These are phyloP conservation scores for Odontamblyopus rebecca DNA, from an alignment of 2,797 vertebrate genomes.

Conservation along the genomic window DNA sequence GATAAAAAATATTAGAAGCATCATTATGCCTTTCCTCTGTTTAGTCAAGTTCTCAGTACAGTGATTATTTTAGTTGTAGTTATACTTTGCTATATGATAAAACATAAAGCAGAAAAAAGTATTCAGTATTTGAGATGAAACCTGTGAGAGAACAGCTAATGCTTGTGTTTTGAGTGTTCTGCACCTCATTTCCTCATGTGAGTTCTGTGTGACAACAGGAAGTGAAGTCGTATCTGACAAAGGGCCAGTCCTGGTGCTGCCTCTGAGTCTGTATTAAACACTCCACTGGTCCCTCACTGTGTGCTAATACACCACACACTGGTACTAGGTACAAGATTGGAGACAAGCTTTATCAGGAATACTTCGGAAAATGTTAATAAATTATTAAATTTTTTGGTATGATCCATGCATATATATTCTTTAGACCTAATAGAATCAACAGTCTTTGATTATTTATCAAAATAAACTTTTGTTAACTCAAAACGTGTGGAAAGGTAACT, in stretches of 20 bases:
- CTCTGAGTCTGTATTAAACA: neutral
- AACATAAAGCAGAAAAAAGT: no score
- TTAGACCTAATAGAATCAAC: neutral
- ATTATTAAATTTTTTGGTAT: neutral
- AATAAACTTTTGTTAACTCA: no score
- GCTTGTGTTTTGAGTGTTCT: neutral
- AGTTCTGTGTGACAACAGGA: constrained; percentile 7
- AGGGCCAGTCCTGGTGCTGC: constrained; percentile 34
- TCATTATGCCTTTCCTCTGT: no score
- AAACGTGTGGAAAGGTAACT: no score
- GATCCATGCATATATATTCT: no score
- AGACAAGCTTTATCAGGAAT: neutral
- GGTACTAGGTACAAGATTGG: neutral
- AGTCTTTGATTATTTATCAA: neutral
- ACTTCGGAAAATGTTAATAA: neutral
- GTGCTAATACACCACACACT: neutral
- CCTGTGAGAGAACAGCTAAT: neutral
- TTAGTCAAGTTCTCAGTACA: neutral
- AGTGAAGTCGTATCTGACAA: constrained; percentile 23
- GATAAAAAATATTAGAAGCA: no score
- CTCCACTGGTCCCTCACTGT: neutral
- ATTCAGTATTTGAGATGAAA: neutral
- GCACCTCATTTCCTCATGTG: neutral
- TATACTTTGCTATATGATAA: no score
- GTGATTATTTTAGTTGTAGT: neutral